Conservation (phyloP, 2,888 invertebrate genomes). For the Thymelicus sylvestris region DNA sequence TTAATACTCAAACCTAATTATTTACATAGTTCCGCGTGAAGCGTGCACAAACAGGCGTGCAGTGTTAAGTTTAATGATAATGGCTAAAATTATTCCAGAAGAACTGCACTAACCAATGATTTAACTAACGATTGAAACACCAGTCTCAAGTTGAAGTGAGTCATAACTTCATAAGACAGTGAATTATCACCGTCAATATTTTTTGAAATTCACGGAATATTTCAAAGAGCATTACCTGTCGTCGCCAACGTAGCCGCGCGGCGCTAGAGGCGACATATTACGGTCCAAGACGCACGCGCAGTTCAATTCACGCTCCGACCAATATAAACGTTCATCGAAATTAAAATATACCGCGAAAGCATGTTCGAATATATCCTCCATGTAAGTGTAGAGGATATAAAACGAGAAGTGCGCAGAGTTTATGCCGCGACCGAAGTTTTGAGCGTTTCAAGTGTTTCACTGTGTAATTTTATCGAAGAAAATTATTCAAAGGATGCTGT, state of each 20-base stretch:
- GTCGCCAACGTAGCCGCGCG: constrained; percentile 55
- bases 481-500: constrained; percentile 19
- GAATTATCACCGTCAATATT: constrained; percentile 56
- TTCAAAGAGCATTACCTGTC: constrained; percentile 58
- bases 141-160: constrained; percentile 16
- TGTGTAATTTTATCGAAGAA: constrained; percentile 36
- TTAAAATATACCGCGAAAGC: constrained; percentile 69
- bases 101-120: background rate
- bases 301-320: constrained; percentile 68
- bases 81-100: too few species aligned
- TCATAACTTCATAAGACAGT: constrained; percentile 46
- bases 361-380: constrained; percentile 51
- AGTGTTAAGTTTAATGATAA: too few species aligned
- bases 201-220: constrained; percentile 50
- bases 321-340: constrained; percentile 76
- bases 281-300: constrained; percentile 70
- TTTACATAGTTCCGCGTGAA: background rate
- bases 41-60: background rate
- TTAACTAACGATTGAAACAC: background rate
- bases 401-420: constrained; percentile 44
- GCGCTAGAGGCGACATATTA: constrained; percentile 58
- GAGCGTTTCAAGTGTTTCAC: constrained; percentile 12
- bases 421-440: constrained; percentile 41
- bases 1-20: too few species aligned
- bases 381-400: constrained; percentile 39